Conservation (phyloP, 2,888 invertebrate species). For the Germaria angustata region DNA sequence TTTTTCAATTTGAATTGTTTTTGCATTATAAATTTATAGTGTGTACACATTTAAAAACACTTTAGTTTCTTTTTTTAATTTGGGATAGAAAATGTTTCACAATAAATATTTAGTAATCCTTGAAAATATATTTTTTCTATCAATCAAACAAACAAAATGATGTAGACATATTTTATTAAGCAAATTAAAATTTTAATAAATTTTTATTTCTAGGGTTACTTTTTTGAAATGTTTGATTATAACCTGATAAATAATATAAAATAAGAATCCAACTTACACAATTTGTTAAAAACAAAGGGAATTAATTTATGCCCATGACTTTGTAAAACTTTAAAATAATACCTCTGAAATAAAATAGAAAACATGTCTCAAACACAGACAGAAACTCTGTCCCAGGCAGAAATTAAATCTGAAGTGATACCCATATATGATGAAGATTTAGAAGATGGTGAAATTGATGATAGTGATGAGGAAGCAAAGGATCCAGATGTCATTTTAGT, state of each 20-base stretch:
- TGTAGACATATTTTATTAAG: constrained; percentile 16
- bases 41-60: too few relatives aligned
- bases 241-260: constrained; percentile 8
- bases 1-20: too few relatives aligned
- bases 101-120: too few relatives aligned
- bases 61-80: too few relatives aligned
- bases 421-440: constrained; percentile 82
- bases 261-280: constrained; percentile 5
- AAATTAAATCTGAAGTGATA: constrained; percentile 28
- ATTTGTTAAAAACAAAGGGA: constrained; percentile 9
- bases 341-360: constrained; percentile 16
- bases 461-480: constrained; percentile 80
- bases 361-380: constrained; percentile 60
- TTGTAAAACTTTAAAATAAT: constrained; percentile 26
- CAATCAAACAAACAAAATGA: constrained; percentile 10
- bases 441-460: constrained; percentile 93
- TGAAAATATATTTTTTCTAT: not conserved
- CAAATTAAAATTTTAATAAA: not conserved
- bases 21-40: too few relatives aligned
- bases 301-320: constrained; percentile 11
- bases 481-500: constrained; percentile 35
- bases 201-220: constrained; percentile 34
- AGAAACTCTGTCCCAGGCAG: constrained; percentile 17
- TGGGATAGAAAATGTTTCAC: too few relatives aligned
- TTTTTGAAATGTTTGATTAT: constrained; percentile 15